Conservation (phyloP, 2,888 invertebrate genomes). For the Schrankia costaestrigalis region DNA sequence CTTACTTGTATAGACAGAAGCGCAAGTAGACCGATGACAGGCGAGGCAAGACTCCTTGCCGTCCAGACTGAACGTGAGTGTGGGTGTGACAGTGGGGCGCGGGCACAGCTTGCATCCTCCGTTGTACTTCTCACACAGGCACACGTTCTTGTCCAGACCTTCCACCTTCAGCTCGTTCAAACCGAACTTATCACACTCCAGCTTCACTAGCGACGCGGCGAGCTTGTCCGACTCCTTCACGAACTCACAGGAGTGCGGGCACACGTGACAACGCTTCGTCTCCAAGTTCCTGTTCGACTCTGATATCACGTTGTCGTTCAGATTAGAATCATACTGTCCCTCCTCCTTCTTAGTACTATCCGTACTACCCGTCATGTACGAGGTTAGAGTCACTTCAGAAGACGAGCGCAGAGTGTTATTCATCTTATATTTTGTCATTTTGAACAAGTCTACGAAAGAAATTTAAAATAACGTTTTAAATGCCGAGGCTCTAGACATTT, state of each 20-base stretch:
- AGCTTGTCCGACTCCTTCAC: slow-evolving; percentile 50
- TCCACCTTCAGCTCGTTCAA: slow-evolving; percentile 68
- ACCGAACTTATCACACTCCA: slow-evolving; percentile 57
- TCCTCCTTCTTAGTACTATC: slow-evolving; percentile 43
- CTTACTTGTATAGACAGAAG: slow-evolving; percentile 58
- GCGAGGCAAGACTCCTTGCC: slow-evolving; percentile 54
- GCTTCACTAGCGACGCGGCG: slow-evolving; percentile 56
- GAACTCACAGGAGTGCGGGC: slow-evolving; percentile 58
- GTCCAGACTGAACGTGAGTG: slow-evolving; percentile 44
- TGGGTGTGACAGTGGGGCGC: slow-evolving; percentile 48
- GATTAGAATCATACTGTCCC: slow-evolving; percentile 50
- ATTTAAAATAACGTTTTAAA: slow-evolving; percentile 62
- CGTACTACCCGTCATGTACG: slow-evolving; percentile 62
- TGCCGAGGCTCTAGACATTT: slow-evolving; percentile 63
- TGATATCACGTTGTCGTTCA: slow-evolving; percentile 51
- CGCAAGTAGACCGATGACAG: slow-evolving; percentile 52
- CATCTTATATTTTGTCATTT: slow-evolving; percentile 80
- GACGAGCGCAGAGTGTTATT: slow-evolving; percentile 65
- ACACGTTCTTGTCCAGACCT: slow-evolving; percentile 57
- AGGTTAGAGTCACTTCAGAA: slow-evolving; percentile 70
- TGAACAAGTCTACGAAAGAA: too few relatives aligned
- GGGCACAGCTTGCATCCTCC: slow-evolving; percentile 74
- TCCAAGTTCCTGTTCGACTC: slow-evolving; percentile 57
- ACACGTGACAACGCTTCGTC: slow-evolving; percentile 47
- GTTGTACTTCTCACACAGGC: slow-evolving; percentile 70